These are phyloP conservation scores for Myrmecobius fasciatus DNA, from an alignment of 2,113 vertebrate species.

Conservation along the genomic window DNA sequence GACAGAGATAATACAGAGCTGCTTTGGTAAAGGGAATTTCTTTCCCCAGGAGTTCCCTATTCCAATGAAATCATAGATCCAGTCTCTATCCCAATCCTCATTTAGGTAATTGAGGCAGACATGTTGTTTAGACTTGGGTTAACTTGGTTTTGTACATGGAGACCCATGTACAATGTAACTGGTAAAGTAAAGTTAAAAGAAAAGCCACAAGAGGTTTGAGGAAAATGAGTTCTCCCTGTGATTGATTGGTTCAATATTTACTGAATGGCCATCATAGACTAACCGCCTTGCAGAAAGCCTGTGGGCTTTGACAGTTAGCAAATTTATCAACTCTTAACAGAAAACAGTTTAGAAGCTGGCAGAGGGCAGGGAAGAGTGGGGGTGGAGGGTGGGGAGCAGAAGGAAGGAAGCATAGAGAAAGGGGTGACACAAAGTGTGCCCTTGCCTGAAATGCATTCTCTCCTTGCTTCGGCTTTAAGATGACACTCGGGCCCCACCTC, in stretches of 20 bases:
- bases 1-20: not conserved
- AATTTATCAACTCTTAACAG: not conserved
- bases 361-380: not conserved
- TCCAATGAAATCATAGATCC: not conserved
- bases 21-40: not conserved
- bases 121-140: not conserved
- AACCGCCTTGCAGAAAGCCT: conserved; percentile 1
- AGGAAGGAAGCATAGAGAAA: not conserved
- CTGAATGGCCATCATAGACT: not conserved
- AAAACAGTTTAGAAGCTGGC: not conserved
- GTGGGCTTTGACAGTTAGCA: not conserved
- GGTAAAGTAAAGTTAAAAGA: not conserved
- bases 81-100: not conserved
- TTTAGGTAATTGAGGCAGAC: not conserved
- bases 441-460: not conserved
- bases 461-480: not conserved
- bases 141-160: not conserved
- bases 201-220: not conserved
- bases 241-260: not conserved
- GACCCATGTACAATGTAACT: not conserved
- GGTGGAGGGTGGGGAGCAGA: too few relatives aligned
- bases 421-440: not conserved
- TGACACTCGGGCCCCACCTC: not conserved
- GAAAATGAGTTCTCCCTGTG: not conserved
- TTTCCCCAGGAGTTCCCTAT: not conserved